Percentiles rank a stretch among this genome's conserved stretches.
phyloP scores from a whole-genome alignment of 2,797 vertebrate genomes.

The Erithacus rubecula region DNA sequence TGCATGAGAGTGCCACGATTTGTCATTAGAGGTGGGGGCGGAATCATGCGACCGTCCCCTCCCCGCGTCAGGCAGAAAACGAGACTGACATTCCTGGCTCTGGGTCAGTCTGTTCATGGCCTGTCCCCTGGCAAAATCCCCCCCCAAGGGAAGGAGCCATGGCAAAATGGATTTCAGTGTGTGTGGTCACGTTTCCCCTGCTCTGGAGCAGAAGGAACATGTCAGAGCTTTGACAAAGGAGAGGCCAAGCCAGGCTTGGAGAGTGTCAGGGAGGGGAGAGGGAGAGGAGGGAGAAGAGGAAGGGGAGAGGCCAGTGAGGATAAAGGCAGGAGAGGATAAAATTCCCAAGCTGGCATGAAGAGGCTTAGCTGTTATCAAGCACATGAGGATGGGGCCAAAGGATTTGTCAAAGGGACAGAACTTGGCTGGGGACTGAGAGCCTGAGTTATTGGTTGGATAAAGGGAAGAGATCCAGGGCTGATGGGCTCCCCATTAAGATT shows the following conservation, averaged over 20 bases:
- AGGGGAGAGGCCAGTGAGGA: not conserved
- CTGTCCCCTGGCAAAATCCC: not conserved
- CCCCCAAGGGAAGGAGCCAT: not conserved
- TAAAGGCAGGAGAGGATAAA: not conserved
- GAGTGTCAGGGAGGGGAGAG: rapidly evolving
- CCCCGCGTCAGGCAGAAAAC: rapidly evolving
- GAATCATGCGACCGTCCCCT: not conserved
- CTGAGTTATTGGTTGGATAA: not conserved
- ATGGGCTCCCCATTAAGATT: not conserved
- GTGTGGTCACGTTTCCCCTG: not conserved
- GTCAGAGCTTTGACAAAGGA: not conserved
- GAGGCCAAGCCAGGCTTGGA: not conserved
- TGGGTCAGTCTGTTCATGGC: not conserved
- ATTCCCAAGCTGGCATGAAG: rapidly evolving
- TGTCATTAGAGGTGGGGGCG: not conserved
- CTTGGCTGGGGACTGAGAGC: not conserved
- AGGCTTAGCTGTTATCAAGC: not conserved
- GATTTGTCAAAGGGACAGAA: not conserved
- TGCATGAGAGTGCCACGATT: rapidly evolving
- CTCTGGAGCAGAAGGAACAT: not conserved
- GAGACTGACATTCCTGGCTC: not conserved
- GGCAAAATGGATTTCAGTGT: not conserved
- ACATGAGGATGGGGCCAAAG: not conserved
- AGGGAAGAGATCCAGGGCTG: not conserved
- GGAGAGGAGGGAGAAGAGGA: not conserved